Conservation (phyloP, 2,113 vertebrate species). For the Mesocricetus auratus region DNA sequence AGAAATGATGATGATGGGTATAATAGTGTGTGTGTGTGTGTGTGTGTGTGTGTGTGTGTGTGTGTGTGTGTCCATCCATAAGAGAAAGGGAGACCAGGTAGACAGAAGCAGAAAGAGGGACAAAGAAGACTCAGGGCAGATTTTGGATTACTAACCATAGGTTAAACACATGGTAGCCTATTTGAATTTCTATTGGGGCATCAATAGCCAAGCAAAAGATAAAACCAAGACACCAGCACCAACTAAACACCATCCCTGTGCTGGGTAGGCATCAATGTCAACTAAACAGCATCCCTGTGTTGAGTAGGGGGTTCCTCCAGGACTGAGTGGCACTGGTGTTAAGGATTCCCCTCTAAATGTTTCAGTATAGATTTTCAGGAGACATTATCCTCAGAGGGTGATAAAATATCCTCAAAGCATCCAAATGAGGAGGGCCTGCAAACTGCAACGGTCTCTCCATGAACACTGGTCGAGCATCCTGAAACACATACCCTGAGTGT, state of each 20-base stretch:
- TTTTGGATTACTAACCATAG: background rate
- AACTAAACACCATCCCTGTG: no score
- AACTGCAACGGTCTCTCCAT: background rate
- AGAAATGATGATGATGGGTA: background rate
- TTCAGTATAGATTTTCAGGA: background rate
- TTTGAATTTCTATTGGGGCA: background rate
- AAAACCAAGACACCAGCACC: background rate
- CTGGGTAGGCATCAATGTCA: background rate
- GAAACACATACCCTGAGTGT: background rate
- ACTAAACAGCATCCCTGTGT: background rate
- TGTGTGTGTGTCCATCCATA: no score
- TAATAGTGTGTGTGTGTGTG: background rate
- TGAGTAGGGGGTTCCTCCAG: background rate
- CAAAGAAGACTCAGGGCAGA: background rate
- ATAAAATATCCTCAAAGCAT: background rate
- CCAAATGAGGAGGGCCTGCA: fast-evolving
- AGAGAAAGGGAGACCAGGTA: background rate
- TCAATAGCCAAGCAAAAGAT: background rate
- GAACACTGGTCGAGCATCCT: no score
- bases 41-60: no score
- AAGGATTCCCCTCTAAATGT: background rate
- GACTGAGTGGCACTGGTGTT: fast-evolving
- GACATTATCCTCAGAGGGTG: background rate
- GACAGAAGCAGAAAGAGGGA: background rate
- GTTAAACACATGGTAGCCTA: background rate